Evolutionary conservation across 2,888 invertebrate genomes (phyloP).

Genomic region (Cephus nigrinus): DNA sequence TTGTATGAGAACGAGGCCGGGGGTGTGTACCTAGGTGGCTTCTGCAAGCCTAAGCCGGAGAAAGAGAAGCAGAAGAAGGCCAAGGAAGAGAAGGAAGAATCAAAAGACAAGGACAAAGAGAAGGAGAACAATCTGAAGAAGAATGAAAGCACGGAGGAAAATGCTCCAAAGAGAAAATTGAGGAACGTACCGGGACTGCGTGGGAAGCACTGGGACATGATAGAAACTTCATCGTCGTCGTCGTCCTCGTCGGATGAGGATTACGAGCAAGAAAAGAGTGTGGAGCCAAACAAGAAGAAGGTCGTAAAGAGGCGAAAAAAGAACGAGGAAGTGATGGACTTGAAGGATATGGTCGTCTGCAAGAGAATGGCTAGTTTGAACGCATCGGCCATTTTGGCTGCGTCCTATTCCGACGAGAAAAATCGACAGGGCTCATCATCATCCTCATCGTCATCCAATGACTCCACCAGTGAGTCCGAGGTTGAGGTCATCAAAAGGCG

Average conservation of each 20-base stretch:
- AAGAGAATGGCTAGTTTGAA: conserved; percentile 93
- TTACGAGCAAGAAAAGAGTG: conserved; percentile 50
- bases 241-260: conserved; percentile 56
- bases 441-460: conserved; percentile 58
- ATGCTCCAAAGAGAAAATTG: conserved; percentile 70
- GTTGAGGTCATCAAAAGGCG: conserved; percentile 59
- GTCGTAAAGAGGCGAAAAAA: conserved; percentile 54
- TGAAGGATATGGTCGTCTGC: conserved; percentile 88
- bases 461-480: conserved; percentile 67
- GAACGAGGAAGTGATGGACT: conserved; percentile 74
- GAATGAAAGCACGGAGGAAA: conserved; percentile 40
- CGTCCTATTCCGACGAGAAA: conserved; percentile 83
- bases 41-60: conserved; percentile 70
- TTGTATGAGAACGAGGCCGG: conserved; percentile 89
- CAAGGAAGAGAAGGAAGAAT: conserved; percentile 30
- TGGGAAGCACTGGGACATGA: conserved; percentile 88
- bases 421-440: conserved; percentile 69
- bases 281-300: conserved; percentile 55
- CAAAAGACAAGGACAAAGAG: conserved; percentile 30
- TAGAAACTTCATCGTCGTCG: conserved; percentile 72
- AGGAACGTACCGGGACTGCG: conserved; percentile 81
- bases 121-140: conserved; percentile 42
- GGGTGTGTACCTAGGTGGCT: conserved; percentile 73
- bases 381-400: conserved; percentile 89
- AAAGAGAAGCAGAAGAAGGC: conserved; percentile 67